phyloP scores from a whole-genome alignment of 2,113 vertebrate genomes.

The Spheniscus mendiculus region DNA sequence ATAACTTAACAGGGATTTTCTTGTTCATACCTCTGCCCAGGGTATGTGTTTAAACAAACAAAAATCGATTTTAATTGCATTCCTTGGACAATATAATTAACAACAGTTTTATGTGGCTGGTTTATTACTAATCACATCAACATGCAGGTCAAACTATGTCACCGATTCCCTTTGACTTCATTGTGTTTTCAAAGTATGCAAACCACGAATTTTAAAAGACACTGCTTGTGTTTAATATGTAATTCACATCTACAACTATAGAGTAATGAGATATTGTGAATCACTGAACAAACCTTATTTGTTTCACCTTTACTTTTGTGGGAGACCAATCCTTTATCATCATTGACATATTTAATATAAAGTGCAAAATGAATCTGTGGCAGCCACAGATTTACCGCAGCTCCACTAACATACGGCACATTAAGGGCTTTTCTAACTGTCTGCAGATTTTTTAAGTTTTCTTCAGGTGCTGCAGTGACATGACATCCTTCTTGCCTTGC shows the following conservation, averaged over 20 bases:
- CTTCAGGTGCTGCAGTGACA: conserved; percentile 18
- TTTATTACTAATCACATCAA: not conserved
- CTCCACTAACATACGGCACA: not conserved
- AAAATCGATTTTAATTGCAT: conserved; percentile 13
- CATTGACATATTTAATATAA: not conserved
- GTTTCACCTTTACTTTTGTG: not conserved
- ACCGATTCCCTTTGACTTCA: not conserved
- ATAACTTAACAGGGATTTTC: conserved; percentile 88
- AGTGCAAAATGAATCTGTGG: not conserved
- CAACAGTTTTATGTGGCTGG: not conserved
- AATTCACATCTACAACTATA: not conserved
- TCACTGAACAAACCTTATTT: not conserved
- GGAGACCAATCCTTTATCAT: not conserved
- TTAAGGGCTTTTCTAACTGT: conserved; percentile 11
- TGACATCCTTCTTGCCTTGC: not conserved
- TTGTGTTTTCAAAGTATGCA: not conserved
- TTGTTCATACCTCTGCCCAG: conserved; percentile 81
- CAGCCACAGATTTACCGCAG: not conserved
- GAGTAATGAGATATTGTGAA: not conserved
- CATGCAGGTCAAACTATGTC: not conserved
- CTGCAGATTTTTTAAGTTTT: conserved; percentile 11
- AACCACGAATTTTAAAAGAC: not conserved
- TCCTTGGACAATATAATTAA: not conserved
- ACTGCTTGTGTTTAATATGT: not conserved
- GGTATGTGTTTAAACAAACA: conserved; percentile 59